These are phyloP conservation scores for Athripsodes cinereus DNA, from an alignment of 2,888 invertebrate genomes.

Conservation along the genomic window DNA sequence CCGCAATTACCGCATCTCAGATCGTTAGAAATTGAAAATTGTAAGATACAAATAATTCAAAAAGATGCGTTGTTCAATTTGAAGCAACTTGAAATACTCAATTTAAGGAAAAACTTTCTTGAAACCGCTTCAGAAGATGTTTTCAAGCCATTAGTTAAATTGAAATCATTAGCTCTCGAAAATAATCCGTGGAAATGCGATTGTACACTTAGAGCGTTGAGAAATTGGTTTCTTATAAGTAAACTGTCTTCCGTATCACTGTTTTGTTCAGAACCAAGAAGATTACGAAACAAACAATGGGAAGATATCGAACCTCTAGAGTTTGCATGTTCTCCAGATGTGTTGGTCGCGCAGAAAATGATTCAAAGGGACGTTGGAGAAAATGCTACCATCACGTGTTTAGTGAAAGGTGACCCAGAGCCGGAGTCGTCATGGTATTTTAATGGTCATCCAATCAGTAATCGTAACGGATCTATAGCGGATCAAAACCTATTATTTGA, in stretches of 20 bases:
- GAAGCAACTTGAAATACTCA: conserved; percentile 52
- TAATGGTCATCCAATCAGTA: conserved; percentile 52
- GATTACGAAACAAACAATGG: conserved; percentile 69
- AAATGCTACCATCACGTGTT: conserved; percentile 76
- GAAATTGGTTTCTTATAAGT: conserved; percentile 75
- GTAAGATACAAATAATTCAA: conserved; percentile 69
- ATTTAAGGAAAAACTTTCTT: conserved; percentile 70
- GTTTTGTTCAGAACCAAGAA: conserved; percentile 66
- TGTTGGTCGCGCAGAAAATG: conserved; percentile 56
- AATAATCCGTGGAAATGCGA: conserved; percentile 90
- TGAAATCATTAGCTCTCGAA: conserved; percentile 75
- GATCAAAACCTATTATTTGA: conserved; percentile 30
- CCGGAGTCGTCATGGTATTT: conserved; percentile 79
- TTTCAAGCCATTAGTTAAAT: conserved; percentile 58
- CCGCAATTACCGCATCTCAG: conserved; percentile 74
- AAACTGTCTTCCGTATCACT: conserved; percentile 72
- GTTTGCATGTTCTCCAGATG: conserved; percentile 78
- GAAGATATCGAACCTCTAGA: conserved; percentile 66
- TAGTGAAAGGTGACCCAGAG: conserved; percentile 76
- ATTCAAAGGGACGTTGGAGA: conserved; percentile 72
- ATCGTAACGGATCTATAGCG: conserved; percentile 28
- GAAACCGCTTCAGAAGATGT: conserved; percentile 60
- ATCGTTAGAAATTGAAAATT: conserved; percentile 73
- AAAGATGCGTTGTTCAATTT: conserved; percentile 72
- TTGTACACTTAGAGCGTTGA: conserved; percentile 75